Evolutionary conservation across 2,113 vertebrate genomes (phyloP).

Genomic region (Dryoscopus gambensis): DNA sequence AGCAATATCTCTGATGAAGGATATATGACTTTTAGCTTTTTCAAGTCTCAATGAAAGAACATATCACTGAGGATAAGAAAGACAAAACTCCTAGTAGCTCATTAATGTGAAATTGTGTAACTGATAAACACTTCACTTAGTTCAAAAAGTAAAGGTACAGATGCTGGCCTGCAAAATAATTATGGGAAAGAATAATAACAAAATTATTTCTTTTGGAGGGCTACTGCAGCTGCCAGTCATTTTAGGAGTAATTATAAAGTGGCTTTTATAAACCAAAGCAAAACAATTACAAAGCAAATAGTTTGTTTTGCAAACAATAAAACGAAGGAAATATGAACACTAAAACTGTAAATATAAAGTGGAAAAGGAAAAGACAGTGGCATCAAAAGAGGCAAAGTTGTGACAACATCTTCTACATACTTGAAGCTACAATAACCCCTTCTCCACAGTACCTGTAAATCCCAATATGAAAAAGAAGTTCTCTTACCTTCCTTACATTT

Average conservation of each 20-base stretch:
- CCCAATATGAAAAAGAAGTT: not conserved
- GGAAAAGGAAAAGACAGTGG: not conserved
- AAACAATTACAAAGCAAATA: not conserved
- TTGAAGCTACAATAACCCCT: not conserved
- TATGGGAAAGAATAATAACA: not conserved
- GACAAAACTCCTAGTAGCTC: not conserved
- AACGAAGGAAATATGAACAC: not conserved
- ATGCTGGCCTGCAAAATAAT: not conserved
- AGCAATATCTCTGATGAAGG: not conserved
- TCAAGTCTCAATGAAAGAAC: not conserved
- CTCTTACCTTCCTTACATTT: not conserved
- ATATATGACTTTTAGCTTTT: not conserved
- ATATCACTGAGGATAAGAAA: not conserved
- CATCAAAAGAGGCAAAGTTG: not conserved
- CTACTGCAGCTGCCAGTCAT: not conserved
- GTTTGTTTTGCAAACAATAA: not conserved
- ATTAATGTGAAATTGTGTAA: not conserved
- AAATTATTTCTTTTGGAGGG: not conserved
- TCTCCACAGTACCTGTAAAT: not conserved
- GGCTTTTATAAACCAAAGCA: not conserved
- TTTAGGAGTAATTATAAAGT: not conserved
- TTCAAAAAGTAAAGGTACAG: not conserved
- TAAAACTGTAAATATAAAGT: not conserved
- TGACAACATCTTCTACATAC: accelerated
- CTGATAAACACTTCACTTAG: not conserved